These are phyloP conservation scores for Poecile montanus DNA, from an alignment of 2,797 vertebrate species.

Conservation along the genomic window DNA sequence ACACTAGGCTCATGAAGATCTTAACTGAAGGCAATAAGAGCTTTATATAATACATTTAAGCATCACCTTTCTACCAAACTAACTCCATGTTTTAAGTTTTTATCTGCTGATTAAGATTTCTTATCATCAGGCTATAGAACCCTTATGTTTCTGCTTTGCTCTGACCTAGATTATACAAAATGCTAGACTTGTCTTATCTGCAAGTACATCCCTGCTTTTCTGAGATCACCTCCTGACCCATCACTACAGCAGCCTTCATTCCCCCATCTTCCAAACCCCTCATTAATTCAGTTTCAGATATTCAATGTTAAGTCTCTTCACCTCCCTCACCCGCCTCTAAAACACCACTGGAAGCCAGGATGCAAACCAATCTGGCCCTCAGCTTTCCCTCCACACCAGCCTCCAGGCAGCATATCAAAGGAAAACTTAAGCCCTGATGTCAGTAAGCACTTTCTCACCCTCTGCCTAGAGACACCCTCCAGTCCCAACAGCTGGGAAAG, in stretches of 20 bases:
- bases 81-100: background rate
- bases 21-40: background rate
- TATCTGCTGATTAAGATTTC: background rate
- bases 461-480: background rate
- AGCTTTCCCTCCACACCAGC: background rate
- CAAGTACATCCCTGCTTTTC: background rate
- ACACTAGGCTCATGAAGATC: background rate
- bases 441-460: background rate
- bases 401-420: slow-evolving; percentile 14
- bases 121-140: background rate
- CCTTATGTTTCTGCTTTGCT: background rate
- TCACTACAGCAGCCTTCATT: background rate
- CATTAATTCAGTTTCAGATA: background rate
- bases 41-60: background rate
- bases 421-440: slow-evolving; percentile 10
- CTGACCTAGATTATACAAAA: background rate
- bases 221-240: background rate
- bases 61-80: background rate
- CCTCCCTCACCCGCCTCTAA: slow-evolving; percentile 16
- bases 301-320: background rate
- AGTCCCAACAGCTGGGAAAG: background rate
- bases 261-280: background rate
- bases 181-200: background rate
- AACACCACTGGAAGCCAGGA: slow-evolving; percentile 13
- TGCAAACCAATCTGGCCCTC: background rate